Conservation (phyloP, 2,113 vertebrate genomes). For the Ciconia maguari region DNA sequence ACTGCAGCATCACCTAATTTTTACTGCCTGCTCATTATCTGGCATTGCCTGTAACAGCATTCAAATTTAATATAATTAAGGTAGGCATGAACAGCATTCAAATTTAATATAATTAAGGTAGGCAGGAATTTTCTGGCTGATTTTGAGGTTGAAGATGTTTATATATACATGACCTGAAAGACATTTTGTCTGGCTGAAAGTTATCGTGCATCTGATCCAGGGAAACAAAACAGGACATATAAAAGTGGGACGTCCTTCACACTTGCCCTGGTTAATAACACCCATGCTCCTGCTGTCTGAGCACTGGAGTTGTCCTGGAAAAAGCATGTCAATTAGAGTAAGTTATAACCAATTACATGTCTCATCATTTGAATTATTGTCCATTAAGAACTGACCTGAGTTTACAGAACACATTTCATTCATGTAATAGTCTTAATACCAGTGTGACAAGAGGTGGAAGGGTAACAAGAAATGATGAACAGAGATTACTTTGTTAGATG, state of each 20-base stretch:
- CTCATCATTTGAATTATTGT: conserved; percentile 44
- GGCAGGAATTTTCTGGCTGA: not conserved
- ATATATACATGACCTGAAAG: not conserved
- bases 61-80: not conserved
- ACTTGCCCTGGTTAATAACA: conserved; percentile 24
- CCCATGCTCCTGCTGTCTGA: not conserved
- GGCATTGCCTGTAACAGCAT: not conserved
- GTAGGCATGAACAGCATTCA: not conserved
- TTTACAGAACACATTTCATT: conserved; percentile 38
- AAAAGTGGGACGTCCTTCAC: conserved; percentile 37
- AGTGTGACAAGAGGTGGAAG: not conserved
- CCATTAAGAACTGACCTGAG: conserved; percentile 46
- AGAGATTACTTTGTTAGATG: not conserved
- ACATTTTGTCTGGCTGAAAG: not conserved
- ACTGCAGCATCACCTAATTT: not conserved
- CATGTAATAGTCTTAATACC: not conserved
- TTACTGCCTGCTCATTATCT: not conserved
- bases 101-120: not conserved
- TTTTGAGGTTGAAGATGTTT: not conserved
- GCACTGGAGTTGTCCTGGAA: conserved; percentile 20
- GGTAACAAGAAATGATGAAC: not conserved
- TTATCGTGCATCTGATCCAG: not conserved
- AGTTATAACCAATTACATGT: conserved; percentile 15
- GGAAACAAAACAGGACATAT: not conserved
- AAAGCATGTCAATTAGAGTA: conserved; percentile 48